Percentiles rank a stretch among this genome's conserved stretches.
Conservation (phyloP, 1,140 invertebrate genomes). For the Zaprionus africanus region DNA sequence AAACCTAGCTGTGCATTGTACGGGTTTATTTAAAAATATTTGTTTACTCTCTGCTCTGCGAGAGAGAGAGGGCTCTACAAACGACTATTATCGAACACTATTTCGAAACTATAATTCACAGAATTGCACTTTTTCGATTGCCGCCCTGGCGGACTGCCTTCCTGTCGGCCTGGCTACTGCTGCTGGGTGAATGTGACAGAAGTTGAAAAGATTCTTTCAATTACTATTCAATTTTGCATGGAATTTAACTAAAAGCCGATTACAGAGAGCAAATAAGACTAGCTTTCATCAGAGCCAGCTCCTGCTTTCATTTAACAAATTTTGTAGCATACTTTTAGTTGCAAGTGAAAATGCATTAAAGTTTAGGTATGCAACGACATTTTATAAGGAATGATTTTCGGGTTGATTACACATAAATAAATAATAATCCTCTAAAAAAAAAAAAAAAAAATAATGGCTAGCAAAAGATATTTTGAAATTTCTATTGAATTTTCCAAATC, state of each 20-base stretch:
- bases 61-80: slow-evolving; percentile 1
- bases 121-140: slow-evolving; percentile 22
- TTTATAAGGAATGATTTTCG: neutral
- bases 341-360: neutral
- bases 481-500: neutral
- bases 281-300: neutral
- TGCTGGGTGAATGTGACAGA: slow-evolving; percentile 2
- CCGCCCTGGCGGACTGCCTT: neutral
- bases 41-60: neutral
- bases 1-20: slow-evolving; percentile 29
- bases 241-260: neutral
- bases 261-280: neutral
- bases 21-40: slow-evolving; percentile 14
- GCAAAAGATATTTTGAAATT: neutral
- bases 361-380: neutral
- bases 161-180: neutral
- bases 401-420: too few species aligned
- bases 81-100: slow-evolving; percentile 40
- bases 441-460: too few species aligned
- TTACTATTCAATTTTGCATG: neutral
- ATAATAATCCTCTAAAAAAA: too few species aligned
- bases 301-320: neutral
- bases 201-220: slow-evolving; percentile 8
- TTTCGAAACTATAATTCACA: slow-evolving; percentile 37
- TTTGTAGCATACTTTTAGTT: neutral